Evolutionary conservation across 2,888 invertebrate species (phyloP), one percentile per base, ranked within the genome.

Genomic region (Xestia xanthographa): DNA sequence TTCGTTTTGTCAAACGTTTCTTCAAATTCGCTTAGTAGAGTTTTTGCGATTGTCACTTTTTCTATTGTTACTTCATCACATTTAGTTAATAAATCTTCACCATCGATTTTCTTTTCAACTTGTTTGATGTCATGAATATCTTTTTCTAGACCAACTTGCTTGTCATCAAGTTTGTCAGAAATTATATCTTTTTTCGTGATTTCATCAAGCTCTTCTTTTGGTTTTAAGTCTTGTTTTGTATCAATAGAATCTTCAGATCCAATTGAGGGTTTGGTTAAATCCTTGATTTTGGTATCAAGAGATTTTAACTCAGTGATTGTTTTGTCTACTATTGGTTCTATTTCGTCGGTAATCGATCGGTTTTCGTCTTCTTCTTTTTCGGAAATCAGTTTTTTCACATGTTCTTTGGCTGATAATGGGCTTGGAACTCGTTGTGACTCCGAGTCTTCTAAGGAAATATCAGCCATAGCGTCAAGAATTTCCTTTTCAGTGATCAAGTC

Each of bases 81-180:
- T 58, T 66, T 38, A 43, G 6, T 66, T 50, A 43, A 60, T 63
- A 17, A 63, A 48, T 69, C 45, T 67, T 88, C 88, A 88, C 88
- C 88, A 87, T 87, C 88, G 88, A 88, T 86, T 80, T 72, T 8
- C 65, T 74, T 66, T 20, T 67, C 26, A 45, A 26, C 68, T 74
- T 88, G 81, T 77, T 78, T 68, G 14, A 50, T 56, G 56, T 83
- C 60, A 62, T 80, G 74, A 79, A 88, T 88, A 91, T 92, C 90
- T 87, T 91, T 94, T 92, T 95, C 95, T 92, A 90, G 89, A 94
- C 93, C 87, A 90, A 94, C 94, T 95, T 95, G 95, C 93, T 88
- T 93, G 84, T 88, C 80, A 93, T 94, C 95, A 95, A 95, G 94
- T 95, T 81, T 79, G 84, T 83, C 79, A 88, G 88, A 88, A 88